Base-by-base conservation (phyloP, 2,888 invertebrate species). In the Agonopterix alstromeriana region DNA sequence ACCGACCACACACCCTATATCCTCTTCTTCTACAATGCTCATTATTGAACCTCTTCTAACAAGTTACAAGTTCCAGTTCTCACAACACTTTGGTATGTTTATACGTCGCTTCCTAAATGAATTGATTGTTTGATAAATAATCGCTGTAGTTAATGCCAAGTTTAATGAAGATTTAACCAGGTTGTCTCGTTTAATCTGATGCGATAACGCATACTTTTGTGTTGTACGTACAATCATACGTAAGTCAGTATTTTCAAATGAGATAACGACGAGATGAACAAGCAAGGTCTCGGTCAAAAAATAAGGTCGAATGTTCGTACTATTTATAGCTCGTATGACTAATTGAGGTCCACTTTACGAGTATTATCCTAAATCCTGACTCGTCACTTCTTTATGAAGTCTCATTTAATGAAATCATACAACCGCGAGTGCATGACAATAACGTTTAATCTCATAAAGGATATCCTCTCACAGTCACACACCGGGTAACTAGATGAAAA, bases 241-340 rank as follows among this genome's bases (percentile, higher is more conserved):
- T n/a, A 38, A 1, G n/a, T 38, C 10, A 38, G 10, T 38, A 38
- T 38, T 38, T 10, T n/a, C n/a, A 42, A 11, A n/a, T 42, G 56
- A 54, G 57, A 66, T 61, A 43, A 67, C 62, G 58, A 61, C 49
- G 60, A 63, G 61, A 67, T 64, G 61, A 60, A 50, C 48, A 52
- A 52, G 54, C 70, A 77, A 77, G 77, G 77, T 76, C 77, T 74
- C 70, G 74, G 75, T 70, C 63, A 56, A 50, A 48, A 57, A 70
- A 72, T 73, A 72, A 77, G 67, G 70, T 68, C 65, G 57, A 54
- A 54, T 55, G 17, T 11, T 17, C 45, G 44, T 44, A 44, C 42
- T 40, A 52, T 51, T 51, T 49, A 48, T 50, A 49, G 49, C 35
- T 36, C 40, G 27, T 7, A 38, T 51, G 53, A 51, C 47, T 51